These are phyloP conservation scores for Apis mellifera DNA, from an alignment of 1,140 invertebrate genomes.

Conservation along the genomic window Amel_HAv3.1 CM009937.2:7634001-7634500, in stretches of 20 bases:
- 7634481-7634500: not conserved
- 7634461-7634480: not conserved
- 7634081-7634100: too few relatives aligned
- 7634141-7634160: not conserved
- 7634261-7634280: conserved; percentile 56
- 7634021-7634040: too few relatives aligned
- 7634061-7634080: too few relatives aligned
- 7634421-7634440: conserved; percentile 46
- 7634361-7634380: conserved; percentile 50
- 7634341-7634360: conserved; percentile 19
- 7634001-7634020: too few relatives aligned
- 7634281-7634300: conserved; percentile 3
- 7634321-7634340: conserved; percentile 27
- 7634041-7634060: too few relatives aligned
- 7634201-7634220: conserved; percentile 29
- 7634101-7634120: conserved; percentile 43
- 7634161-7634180: not conserved
- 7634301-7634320: conserved; percentile 37
- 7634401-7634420: conserved; percentile 19
- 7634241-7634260: conserved; percentile 53
- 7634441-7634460: not conserved
- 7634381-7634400: conserved; percentile 8
- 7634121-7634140: not conserved
- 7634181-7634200: not conserved
- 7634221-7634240: conserved; percentile 49